Percentiles rank a stretch among this genome's conserved stretches.
Conservation (phyloP, 1,140 invertebrate genomes). For the Zaprionus vittiger region DNA sequence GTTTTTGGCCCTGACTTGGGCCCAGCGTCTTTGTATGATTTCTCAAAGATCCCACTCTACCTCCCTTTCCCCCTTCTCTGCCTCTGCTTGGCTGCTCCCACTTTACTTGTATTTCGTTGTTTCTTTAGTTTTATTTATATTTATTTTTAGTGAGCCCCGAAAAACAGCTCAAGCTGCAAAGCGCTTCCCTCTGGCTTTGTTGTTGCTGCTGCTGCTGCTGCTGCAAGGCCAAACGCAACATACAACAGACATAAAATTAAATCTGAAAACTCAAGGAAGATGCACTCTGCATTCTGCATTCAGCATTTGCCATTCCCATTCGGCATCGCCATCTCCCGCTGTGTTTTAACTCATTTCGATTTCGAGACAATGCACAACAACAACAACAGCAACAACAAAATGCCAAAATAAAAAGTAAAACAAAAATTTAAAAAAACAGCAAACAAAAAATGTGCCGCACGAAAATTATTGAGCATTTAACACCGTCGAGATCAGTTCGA, state of each 20-base stretch:
- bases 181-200: constrained; percentile 5
- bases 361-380: constrained; percentile 46
- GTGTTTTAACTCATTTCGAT: constrained; percentile 52
- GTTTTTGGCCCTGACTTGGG: constrained; percentile 54
- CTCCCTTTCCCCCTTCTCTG: constrained; percentile 11
- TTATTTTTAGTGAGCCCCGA: constrained; percentile 71
- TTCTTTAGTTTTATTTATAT: constrained; percentile 59
- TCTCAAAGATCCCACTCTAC: constrained; percentile 26
- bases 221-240: constrained; percentile 73
- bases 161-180: constrained; percentile 39
- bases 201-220: constrained; percentile 8
- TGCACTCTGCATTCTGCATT: constrained; percentile 52
- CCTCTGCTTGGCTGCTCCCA: constrained; percentile 1
- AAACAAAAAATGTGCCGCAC: constrained; percentile 31
- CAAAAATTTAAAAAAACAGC: background rate
- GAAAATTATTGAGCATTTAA: constrained; percentile 79
- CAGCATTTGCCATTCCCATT: constrained; percentile 40
- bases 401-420: background rate
- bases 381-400: constrained; percentile 7
- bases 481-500: constrained; percentile 50
- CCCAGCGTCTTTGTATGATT: constrained; percentile 71
- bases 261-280: constrained; percentile 62
- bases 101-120: constrained; percentile 60
- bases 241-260: constrained; percentile 79
- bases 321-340: constrained; percentile 57